phyloP scores from a whole-genome alignment of 1,140 invertebrate species.

The Bombus pyrosoma region DNA sequence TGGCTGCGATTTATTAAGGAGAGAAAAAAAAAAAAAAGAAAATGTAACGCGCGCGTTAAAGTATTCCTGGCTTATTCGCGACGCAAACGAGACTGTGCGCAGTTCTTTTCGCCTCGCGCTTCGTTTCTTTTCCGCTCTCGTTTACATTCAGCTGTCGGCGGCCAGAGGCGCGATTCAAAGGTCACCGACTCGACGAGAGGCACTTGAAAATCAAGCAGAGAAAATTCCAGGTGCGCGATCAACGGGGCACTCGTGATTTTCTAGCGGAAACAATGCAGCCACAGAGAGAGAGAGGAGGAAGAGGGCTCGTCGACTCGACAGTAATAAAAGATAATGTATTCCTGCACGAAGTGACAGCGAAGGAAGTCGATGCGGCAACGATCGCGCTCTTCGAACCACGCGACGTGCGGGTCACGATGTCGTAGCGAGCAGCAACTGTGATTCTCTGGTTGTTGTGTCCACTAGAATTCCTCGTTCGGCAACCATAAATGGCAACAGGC shows the following conservation, averaged over 20 bases:
- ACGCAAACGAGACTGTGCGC: neutral
- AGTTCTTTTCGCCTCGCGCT: conserved; percentile 1
- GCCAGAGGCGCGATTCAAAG: conserved; percentile 27
- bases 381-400: neutral
- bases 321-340: conserved; percentile 13
- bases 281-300: neutral
- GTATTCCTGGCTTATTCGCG: neutral
- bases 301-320: neutral
- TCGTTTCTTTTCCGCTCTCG: conserved; percentile 30
- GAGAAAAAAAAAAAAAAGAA: neutral
- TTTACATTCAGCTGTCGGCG: conserved; percentile 18
- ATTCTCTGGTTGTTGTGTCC: neutral
- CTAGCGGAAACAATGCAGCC: conserved; percentile 14
- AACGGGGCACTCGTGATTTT: conserved; percentile 15
- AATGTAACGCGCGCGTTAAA: neutral
- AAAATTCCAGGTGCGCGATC: conserved; percentile 18
- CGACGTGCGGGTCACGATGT: neutral
- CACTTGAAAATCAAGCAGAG: conserved; percentile 34
- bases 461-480: neutral
- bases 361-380: conserved; percentile 10
- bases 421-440: neutral
- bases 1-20: neutral
- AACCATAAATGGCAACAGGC: neutral
- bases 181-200: conserved; percentile 34
- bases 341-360: neutral